Evolutionary conservation across 1,140 invertebrate genomes (phyloP).

Genomic region (Manduca sexta): DNA sequence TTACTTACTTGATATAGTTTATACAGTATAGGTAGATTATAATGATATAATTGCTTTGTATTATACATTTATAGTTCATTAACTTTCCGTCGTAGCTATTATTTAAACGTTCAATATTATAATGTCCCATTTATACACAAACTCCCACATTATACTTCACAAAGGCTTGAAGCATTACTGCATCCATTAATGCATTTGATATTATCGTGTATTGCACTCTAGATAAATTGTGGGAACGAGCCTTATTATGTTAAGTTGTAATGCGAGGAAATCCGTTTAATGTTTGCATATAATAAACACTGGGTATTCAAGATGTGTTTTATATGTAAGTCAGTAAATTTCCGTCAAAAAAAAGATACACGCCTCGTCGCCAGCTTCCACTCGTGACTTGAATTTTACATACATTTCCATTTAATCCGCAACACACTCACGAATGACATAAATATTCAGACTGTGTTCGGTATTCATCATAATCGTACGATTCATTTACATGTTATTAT

Average conservation of each 20-base stretch:
- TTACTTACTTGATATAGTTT: no score
- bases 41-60: no score
- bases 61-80: no score
- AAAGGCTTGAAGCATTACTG: constrained; percentile 9
- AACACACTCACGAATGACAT: constrained; percentile 29
- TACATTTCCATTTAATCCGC: constrained; percentile 36
- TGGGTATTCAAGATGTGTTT: no score
- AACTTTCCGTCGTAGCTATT: no score
- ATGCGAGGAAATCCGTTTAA: constrained; percentile 5
- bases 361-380: constrained; percentile 13
- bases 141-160: constrained; percentile 14
- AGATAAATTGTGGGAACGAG: constrained; percentile 8
- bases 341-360: neutral
- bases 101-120: no score
- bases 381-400: constrained; percentile 31
- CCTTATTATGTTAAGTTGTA: neutral
- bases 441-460: constrained; percentile 41
- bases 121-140: constrained; percentile 12
- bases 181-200: constrained; percentile 3
- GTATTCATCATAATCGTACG: constrained; percentile 49
- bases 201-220: constrained; percentile 6
- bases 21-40: no score
- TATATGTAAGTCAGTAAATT: no score
- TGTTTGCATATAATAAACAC: no score
- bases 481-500: constrained; percentile 59